Base-by-base conservation (phyloP, 2,888 invertebrate species). In the Drosophila cognata region DNA sequence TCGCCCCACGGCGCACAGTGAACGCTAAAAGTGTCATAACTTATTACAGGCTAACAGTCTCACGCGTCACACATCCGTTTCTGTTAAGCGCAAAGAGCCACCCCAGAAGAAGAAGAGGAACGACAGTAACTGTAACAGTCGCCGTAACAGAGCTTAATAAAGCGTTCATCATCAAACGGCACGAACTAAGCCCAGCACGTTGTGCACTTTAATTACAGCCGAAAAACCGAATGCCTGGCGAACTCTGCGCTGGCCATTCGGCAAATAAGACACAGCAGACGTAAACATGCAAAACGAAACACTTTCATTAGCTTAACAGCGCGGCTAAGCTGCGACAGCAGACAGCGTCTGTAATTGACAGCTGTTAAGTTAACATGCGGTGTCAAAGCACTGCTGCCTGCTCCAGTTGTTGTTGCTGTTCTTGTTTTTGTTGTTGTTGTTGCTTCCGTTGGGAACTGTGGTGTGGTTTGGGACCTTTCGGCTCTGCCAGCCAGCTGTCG, bases 21-120 rank as follows among this genome's bases (percentile, higher is more conserved):
- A 81, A 87, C 74, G 82, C 70, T 70, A 71, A 84, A 87, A 87
- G 87, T 89, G 89, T 89, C 85, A 80, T 79, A 88, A 85, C 79
- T 81, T 81, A 73, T 88, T 81, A 81, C 71, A 70, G 85, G 85
- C 71, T 74, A 63, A 63, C 74, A 59, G 70, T 53, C 74, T 70
- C 76, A 79, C 72, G 77, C 71, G 81, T 76, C 75, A 81, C 74
- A 82, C 70, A 85, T 88, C 88, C 79, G 67, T 50, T 68, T 60
- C 72, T 69, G 61, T 51, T 70, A 64, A 68, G 61, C 69, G 51
- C 31, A 38, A 43, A 18, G n/a, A 68, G 62, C 65, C 59, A 60
- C 62, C 62, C 57, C 52, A 65, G 55, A 21, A 52, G 21, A 28
- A 38, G 18, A 35, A 51, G 28, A 56, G 51, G 18, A 66, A 25